Percentiles rank a stretch among this genome's conserved stretches.
Evolutionary conservation across 2,113 vertebrate genomes (phyloP).

Genomic region (Rhynchomys soricoides): DNA sequence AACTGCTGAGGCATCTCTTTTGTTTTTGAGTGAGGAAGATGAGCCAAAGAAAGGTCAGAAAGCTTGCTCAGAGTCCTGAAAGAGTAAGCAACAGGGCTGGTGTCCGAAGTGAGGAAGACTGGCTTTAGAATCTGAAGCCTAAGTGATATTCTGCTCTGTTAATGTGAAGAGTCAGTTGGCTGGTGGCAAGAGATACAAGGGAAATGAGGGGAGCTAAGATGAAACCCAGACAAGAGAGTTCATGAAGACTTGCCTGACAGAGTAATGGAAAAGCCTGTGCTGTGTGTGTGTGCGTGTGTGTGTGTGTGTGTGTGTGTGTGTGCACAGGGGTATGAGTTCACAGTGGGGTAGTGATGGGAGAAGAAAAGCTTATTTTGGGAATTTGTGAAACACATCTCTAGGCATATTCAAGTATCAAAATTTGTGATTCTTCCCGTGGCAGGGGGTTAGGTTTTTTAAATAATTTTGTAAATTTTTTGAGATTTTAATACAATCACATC

Average conservation of each 20-base stretch:
- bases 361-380: not conserved
- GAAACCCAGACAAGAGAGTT: not conserved
- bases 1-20: not conserved
- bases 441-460: not conserved
- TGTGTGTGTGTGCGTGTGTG: not conserved
- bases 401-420: not conserved
- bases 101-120: not conserved
- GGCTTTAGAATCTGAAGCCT: not conserved
- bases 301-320: fast-evolving
- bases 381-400: not conserved
- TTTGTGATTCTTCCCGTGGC: not conserved
- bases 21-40: not conserved
- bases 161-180: not conserved
- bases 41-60: not conserved
- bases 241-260: not conserved
- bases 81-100: not conserved
- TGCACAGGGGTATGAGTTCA: no score
- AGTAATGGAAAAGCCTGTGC: not conserved
- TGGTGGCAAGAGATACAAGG: not conserved
- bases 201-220: not conserved
- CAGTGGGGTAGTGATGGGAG: not conserved
- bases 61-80: not conserved
- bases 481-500: not conserved
- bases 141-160: not conserved
- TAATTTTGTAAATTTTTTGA: not conserved